A percentile compares a stretch with the other conserved stretches of the same genome.
Evolutionary conservation across 2,888 invertebrate genomes (phyloP).

Genomic region (Orthosia gracilis): DNA sequence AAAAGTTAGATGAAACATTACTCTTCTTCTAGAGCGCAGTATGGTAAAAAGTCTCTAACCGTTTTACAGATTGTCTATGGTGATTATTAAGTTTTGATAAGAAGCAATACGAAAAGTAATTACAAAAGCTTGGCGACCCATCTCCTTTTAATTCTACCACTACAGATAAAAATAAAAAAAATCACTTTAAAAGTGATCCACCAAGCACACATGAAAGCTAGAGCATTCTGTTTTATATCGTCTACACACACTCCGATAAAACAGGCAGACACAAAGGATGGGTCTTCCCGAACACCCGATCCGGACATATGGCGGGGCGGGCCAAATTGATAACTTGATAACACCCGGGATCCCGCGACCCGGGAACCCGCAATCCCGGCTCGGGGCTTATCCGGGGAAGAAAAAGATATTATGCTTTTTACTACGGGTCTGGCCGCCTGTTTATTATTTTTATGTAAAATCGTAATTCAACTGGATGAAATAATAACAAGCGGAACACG

Average conservation of each 20-base stretch:
- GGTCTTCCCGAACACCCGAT: constrained; percentile 43
- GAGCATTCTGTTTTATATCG: constrained; percentile 19
- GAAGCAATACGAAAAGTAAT: too few relatives aligned
- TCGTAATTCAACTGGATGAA: constrained; percentile 79
- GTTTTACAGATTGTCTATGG: too few relatives aligned
- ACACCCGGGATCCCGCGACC: constrained; percentile 73
- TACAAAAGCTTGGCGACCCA: too few relatives aligned
- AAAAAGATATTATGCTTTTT: constrained; percentile 71
- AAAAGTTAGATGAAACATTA: too few relatives aligned
- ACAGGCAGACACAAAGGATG: constrained; percentile 45
- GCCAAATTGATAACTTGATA: constrained; percentile 89
- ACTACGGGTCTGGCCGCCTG: constrained; percentile 67
- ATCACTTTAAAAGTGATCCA: background rate
- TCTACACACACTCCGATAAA: constrained; percentile 41
- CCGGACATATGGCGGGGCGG: constrained; percentile 68
- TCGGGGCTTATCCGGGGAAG: constrained; percentile 75
- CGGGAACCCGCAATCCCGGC: constrained; percentile 71
- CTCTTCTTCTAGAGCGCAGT: too few relatives aligned
- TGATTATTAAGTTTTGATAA: too few relatives aligned
- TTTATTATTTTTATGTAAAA: constrained; percentile 82
- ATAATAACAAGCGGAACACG: constrained; percentile 76
- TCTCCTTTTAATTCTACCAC: background rate
- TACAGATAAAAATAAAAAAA: background rate
- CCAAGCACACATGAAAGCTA: constrained; percentile 3
- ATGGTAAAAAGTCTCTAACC: too few relatives aligned